A percentile compares a stretch with the other conserved stretches of the same genome.
Conservation (phyloP, 2,113 vertebrate genomes). For the Salvelinus namaycush region DNA sequence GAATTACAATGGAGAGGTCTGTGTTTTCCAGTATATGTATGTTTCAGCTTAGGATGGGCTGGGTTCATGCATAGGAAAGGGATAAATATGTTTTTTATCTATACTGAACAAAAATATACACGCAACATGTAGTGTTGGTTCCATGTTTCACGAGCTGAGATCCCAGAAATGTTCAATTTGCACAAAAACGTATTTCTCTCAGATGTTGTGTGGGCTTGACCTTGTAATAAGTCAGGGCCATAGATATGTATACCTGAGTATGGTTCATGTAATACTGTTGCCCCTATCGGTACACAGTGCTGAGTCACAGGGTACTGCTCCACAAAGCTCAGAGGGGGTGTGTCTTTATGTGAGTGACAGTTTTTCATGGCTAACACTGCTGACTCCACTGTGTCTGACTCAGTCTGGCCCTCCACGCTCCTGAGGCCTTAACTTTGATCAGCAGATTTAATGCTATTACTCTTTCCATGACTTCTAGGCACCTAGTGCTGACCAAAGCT, state of each 20-base stretch:
- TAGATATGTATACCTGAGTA: background rate
- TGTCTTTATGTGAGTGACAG: slow-evolving; percentile 28
- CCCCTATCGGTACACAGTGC: slow-evolving; percentile 11
- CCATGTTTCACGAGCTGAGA: too few relatives aligned
- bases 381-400: slow-evolving; percentile 64
- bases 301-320: slow-evolving; percentile 42
- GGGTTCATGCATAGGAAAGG: too few relatives aligned
- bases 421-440: slow-evolving; percentile 49
- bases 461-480: slow-evolving; percentile 50
- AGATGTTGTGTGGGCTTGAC: too few relatives aligned
- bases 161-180: too few relatives aligned
- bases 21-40: too few relatives aligned
- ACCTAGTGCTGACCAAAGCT: slow-evolving; percentile 2
- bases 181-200: too few relatives aligned
- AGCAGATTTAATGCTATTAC: slow-evolving; percentile 44
- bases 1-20: too few relatives aligned
- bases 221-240: too few relatives aligned
- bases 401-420: slow-evolving; percentile 32
- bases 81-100: too few relatives aligned
- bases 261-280: background rate
- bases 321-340: background rate
- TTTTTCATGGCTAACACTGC: slow-evolving; percentile 44
- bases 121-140: too few relatives aligned
- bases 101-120: too few relatives aligned
- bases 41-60: too few relatives aligned